A percentile compares a stretch with the other conserved stretches of the same genome.
phyloP scores from a whole-genome alignment of 2,888 invertebrate genomes.

The Cerastis rubricosa region DNA sequence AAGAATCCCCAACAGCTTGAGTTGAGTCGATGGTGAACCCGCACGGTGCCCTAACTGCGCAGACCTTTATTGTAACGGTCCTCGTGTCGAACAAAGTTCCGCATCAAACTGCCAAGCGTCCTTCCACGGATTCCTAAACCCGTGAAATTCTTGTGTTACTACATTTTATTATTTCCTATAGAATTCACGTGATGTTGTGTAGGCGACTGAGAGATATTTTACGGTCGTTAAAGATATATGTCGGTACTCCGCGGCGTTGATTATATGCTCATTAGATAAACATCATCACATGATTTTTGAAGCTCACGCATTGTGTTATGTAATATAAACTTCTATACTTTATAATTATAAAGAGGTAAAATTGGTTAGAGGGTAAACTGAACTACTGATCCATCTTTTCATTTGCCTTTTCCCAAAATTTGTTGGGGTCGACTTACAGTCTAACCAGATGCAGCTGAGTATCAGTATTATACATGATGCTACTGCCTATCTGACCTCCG shows the following conservation, averaged over 20 bases:
- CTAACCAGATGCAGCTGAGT: too few relatives aligned
- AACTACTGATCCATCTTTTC: too few relatives aligned
- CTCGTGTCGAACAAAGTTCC: slow-evolving; percentile 33
- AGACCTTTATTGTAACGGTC: slow-evolving; percentile 5
- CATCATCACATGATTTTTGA: slow-evolving; percentile 64
- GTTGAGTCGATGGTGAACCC: not conserved
- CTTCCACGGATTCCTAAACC: slow-evolving; percentile 30
- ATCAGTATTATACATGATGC: too few relatives aligned
- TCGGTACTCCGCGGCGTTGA: slow-evolving; percentile 36
- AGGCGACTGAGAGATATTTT: slow-evolving; percentile 54
- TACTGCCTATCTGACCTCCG: too few relatives aligned
- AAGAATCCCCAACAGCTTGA: not conserved
- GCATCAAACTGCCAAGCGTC: slow-evolving; percentile 38
- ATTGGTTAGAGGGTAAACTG: too few relatives aligned
- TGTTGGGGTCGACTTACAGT: too few relatives aligned
- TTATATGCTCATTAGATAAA: slow-evolving; percentile 61
- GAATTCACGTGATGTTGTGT: slow-evolving; percentile 66
- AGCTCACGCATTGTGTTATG: slow-evolving; percentile 32
- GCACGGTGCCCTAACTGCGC: not conserved
- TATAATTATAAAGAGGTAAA: too few relatives aligned
- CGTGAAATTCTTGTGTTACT: slow-evolving; percentile 26
- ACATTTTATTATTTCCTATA: slow-evolving; percentile 53
- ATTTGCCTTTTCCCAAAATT: too few relatives aligned
- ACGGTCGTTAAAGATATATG: slow-evolving; percentile 42
- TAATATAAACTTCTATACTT: slow-evolving; percentile 14